Conservation (phyloP, 2,113 vertebrate species). For the Myocastor coypus region DNA sequence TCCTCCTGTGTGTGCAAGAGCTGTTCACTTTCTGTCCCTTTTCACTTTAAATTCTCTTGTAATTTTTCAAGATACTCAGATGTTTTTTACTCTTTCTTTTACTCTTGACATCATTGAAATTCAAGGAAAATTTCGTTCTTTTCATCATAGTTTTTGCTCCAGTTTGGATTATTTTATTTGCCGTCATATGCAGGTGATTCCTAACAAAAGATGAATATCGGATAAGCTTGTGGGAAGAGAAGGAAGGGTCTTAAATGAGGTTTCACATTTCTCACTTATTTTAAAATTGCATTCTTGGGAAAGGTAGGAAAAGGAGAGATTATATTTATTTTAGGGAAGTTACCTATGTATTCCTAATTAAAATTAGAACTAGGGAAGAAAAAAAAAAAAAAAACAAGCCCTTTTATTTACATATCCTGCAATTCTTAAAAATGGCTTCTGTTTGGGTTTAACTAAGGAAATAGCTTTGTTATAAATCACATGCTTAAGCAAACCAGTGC, state of each 20-base stretch:
- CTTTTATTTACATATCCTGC: not conserved
- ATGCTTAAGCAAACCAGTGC: not conserved
- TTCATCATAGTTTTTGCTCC: too few relatives aligned
- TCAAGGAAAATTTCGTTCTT: not conserved
- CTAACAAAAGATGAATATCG: not conserved
- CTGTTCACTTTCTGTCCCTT: accelerated
- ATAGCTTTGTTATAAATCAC: not conserved
- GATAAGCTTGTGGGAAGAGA: not conserved
- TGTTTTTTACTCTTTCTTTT: not conserved
- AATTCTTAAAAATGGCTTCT: slow-evolving; percentile 32
- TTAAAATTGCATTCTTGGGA: not conserved
- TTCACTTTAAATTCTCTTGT: not conserved
- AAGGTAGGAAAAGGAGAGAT: not conserved
- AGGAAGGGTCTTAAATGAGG: not conserved
- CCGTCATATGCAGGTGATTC: not conserved
- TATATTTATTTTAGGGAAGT: not conserved
- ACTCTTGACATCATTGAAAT: not conserved
- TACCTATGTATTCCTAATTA: slow-evolving; percentile 45
- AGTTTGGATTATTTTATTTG: too few relatives aligned
- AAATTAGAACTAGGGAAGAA: not conserved
- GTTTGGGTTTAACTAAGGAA: not conserved
- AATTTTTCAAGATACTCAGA: not conserved
- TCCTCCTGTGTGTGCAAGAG: accelerated
- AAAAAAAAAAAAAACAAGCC: not conserved
- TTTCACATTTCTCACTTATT: not conserved